A percentile compares a stretch with the other conserved stretches of the same genome.
These are phyloP conservation scores for Cecropterus lyciades DNA, from an alignment of 1,140 invertebrate species.

Conservation along the genomic window DNA sequence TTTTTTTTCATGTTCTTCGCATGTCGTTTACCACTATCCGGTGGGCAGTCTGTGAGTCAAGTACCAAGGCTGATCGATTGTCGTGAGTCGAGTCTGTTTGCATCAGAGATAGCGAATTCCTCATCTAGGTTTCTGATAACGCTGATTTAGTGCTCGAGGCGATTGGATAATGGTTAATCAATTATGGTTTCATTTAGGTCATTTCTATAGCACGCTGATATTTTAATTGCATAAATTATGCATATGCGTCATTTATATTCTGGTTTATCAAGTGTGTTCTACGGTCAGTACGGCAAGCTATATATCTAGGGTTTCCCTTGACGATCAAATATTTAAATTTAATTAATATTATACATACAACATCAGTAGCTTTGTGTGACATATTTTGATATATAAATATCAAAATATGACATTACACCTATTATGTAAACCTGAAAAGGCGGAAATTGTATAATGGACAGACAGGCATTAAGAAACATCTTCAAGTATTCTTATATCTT, in stretches of 20 bases:
- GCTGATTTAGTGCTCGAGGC: constrained; percentile 20
- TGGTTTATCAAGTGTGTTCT: neutral
- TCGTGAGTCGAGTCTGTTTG: constrained; percentile 28
- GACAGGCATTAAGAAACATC: no score
- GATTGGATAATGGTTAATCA: constrained; percentile 22
- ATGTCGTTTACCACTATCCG: constrained; percentile 2
- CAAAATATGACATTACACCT: no score
- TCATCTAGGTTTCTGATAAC: constrained; percentile 29
- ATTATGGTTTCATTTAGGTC: constrained; percentile 13
- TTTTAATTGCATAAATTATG: neutral
- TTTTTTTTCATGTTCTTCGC: neutral
- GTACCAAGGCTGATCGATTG: constrained; percentile 24
- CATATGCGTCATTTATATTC: no score
- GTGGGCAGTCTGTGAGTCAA: constrained; percentile 1
- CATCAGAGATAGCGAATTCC: constrained; percentile 31
- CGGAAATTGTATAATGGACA: no score
- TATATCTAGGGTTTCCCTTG: no score
- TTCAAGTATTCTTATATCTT: no score
- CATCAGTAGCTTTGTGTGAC: no score
- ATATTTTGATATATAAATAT: no score
- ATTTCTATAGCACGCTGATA: neutral
- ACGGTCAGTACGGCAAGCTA: no score
- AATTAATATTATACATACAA: no score
- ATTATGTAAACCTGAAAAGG: no score
- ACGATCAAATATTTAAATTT: no score